These are phyloP conservation scores for Polia nebulosa DNA, from an alignment of 2,888 invertebrate genomes.

Conservation along the genomic window DNA sequence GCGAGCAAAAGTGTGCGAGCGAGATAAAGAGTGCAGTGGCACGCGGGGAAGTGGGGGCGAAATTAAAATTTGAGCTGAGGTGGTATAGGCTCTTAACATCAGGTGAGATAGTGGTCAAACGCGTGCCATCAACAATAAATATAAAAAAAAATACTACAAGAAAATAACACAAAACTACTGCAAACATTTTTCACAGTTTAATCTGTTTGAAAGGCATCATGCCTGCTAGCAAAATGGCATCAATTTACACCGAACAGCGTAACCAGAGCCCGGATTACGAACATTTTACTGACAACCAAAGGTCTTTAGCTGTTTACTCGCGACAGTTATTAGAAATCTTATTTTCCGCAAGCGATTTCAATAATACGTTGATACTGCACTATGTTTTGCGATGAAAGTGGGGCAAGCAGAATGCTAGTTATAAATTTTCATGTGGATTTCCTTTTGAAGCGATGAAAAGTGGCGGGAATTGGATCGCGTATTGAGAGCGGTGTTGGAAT, in stretches of 20 bases:
- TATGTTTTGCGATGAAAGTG: constrained; percentile 67
- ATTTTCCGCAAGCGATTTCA: constrained; percentile 73
- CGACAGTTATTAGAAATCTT: constrained; percentile 69
- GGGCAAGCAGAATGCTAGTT: constrained; percentile 39
- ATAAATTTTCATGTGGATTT: constrained; percentile 62
- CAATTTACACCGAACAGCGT: constrained; percentile 41
- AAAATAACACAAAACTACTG: constrained; percentile 23
- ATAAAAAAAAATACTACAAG: no score
- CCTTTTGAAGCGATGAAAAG: constrained; percentile 20
- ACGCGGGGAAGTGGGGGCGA: no score
- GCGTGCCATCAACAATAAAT: no score
- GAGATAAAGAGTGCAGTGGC: no score
- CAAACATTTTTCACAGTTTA: constrained; percentile 52
- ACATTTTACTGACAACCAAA: constrained; percentile 12
- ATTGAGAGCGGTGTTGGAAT: constrained; percentile 36
- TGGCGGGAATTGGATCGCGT: constrained; percentile 13
- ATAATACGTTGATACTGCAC: constrained; percentile 66
- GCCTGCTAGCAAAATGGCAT: constrained; percentile 46
- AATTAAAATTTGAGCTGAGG: no score
- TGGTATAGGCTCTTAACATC: no score
- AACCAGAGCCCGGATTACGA: constrained; percentile 28
- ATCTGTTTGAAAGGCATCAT: constrained; percentile 40
- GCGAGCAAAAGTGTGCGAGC: no score
- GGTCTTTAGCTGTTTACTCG: constrained; percentile 28
- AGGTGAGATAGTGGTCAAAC: no score